Evolutionary conservation across 2,113 vertebrate species (phyloP), one percentile per base, ranked within the genome.

Genomic region (Mus pahari): DNA sequence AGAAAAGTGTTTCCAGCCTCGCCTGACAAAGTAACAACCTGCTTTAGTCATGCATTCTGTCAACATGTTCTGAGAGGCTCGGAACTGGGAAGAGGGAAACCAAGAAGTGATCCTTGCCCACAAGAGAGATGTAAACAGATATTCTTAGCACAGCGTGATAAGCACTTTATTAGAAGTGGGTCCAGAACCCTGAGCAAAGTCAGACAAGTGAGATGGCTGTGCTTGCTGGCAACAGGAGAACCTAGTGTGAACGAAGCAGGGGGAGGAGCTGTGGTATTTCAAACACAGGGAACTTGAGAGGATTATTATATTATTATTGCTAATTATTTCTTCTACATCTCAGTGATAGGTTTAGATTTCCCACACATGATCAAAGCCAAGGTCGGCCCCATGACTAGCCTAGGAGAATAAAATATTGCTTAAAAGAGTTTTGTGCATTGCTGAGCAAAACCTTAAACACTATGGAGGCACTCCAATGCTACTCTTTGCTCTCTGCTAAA

Each of bases 71-170:
- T 70, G 26, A 93, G 68, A 78, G 64, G 92, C 71, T 84, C 74
- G 68, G 75, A 82, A 86, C 36, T 26, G 68, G 55, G 58, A 12
- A 58, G 22, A 86, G 28, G 64, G 45, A 90, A 87, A 93, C 92
- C n/a, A 74, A 66, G 75, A 96, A 77, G 60, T 91, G 70, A 55
- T 89, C 33, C 66, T 95, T 83, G 22, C 62, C 70, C 70, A 45
- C 36, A 42, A 92, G 60, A 78, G 62, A 87, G 50, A 36, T 77
- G 20, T 84, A 89, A 89, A 83, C 83, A 94, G 86, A 82, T 42
- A 42, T 8, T 79, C 71, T 81, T 62, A 90, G 39, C 55, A 48
- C 7, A 92, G 33, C 50, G 45, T 70, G 62, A 71, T 45, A 83
- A 90, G 68, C 42, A 33, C 70, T 78, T 92, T 89, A 53, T 93